Base-by-base conservation (phyloP, 2,113 vertebrate genomes). In the Halcyon senegalensis region DNA sequence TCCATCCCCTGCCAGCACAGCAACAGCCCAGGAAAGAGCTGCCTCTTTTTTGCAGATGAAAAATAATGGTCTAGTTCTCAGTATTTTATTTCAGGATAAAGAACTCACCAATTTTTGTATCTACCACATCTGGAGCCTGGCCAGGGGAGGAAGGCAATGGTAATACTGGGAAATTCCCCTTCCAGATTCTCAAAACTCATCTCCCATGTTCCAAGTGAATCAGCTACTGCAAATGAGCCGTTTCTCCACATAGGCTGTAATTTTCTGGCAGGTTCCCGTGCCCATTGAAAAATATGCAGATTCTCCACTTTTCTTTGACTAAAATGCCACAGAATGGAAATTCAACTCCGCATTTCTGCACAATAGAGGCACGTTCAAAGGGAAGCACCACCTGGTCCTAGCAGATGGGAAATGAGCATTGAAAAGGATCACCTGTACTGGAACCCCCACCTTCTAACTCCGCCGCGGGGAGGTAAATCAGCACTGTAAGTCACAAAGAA, bases 371-470 rank as follows among this genome's bases (percentile, higher is more conserved):
- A 35, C 4, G 56, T 95, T 95, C 91, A 94, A 94, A 96, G 85
- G 68, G 70, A 97, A 97, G 75, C 53, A 89, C 85, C 96, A 97
- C 93, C 96, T 97, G 96, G 35, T 96, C 88, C 43, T 39, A 84
- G 87, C 96, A 97, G 97, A 97, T 95, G 95, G 95, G 67, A 88
- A 95, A 95, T 95, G 94, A 95, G 64, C 92, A 95, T 48, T 76
- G 93, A 89, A 93, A 95, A 95, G 73, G 43, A 95, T 95, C 72
- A 84, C 92, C 91, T 97, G 75, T 79, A 89, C 84, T 92, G 78
- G 79, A 86, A 95, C 53, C 16, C 64, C 66, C 60, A 33, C 78
- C 93, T 94, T 89, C 70, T 89, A 56, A 76, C 87, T 93, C 77
- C 74, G 19, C 59, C 83, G 73, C 63, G 58, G 79, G 67, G 88